phyloP scores from a whole-genome alignment of 2,888 invertebrate genomes.

The Agrotis ipsilon region DNA sequence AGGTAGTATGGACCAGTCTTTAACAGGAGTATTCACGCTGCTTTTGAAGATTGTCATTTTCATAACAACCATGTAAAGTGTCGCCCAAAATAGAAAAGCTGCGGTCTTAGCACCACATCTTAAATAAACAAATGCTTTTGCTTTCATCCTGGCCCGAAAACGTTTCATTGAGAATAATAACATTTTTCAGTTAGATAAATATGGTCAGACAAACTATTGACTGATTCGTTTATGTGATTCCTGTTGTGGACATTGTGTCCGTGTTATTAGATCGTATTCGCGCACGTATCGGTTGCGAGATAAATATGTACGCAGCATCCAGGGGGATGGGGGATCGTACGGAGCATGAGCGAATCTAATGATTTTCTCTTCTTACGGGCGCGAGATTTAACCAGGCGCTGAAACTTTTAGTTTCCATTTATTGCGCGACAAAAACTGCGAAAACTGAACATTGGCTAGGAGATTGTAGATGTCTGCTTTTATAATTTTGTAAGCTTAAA shows the following conservation, averaged over 20 bases:
- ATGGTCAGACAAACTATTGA: conserved; percentile 53
- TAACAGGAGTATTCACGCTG: conserved; percentile 76
- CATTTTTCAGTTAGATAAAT: conserved; percentile 75
- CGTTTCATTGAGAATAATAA: conserved; percentile 79
- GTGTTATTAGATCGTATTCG: conserved; percentile 29
- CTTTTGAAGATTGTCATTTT: conserved; percentile 89
- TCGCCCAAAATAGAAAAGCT: conserved; percentile 88
- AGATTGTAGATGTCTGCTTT: neutral
- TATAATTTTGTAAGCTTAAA: neutral
- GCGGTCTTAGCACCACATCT: conserved; percentile 87
- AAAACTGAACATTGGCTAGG: conserved; percentile 21
- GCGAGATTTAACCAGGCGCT: conserved; percentile 68
- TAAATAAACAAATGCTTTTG: conserved; percentile 81
- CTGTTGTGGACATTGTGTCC: conserved; percentile 66
- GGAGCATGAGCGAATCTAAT: conserved; percentile 89
- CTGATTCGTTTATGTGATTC: conserved; percentile 46
- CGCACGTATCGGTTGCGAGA: conserved; percentile 26
- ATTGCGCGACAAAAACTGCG: conserved; percentile 14
- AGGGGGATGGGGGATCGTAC: conserved; percentile 70
- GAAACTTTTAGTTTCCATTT: conserved; percentile 22
- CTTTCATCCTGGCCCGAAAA: conserved; percentile 78
- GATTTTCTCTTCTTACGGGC: conserved; percentile 82
- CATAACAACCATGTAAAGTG: conserved; percentile 86
- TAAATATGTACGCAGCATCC: conserved; percentile 80
- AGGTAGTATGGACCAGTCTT: conserved; percentile 83